A percentile compares a stretch with the other conserved stretches of the same genome.
phyloP scores from a whole-genome alignment of 1,140 invertebrate species.

The Diuraphis noxia region DNA sequence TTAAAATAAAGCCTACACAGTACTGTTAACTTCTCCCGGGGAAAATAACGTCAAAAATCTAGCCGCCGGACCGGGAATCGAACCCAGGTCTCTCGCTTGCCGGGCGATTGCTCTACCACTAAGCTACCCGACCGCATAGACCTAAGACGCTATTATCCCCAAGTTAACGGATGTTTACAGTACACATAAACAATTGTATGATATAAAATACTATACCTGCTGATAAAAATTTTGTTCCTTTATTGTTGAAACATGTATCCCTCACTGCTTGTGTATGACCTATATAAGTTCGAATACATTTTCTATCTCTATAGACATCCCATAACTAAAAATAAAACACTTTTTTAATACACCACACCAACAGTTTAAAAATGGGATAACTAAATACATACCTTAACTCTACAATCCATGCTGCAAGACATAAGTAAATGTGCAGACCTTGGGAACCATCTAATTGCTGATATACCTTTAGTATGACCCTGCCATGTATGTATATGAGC shows the following conservation, averaged over 20 bases:
- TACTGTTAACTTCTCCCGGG: no score
- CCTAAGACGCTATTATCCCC: no score
- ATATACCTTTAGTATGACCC: slow-evolving; percentile 96
- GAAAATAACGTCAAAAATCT: no score
- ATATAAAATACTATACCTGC: slow-evolving; percentile 70
- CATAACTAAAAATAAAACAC: slow-evolving; percentile 71
- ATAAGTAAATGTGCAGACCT: slow-evolving; percentile 91
- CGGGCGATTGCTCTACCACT: no score
- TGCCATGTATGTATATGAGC: slow-evolving; percentile 95
- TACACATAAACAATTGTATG: no score
- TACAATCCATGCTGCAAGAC: slow-evolving; percentile 94
- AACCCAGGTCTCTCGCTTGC: no score
- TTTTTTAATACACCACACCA: neutral
- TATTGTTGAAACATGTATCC: slow-evolving; percentile 95
- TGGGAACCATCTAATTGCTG: slow-evolving; percentile 95
- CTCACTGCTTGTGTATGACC: slow-evolving; percentile 96
- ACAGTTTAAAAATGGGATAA: slow-evolving; percentile 55
- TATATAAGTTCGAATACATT: slow-evolving; percentile 93
- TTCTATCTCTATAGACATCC: slow-evolving; percentile 96
- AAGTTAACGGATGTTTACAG: no score
- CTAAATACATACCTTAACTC: slow-evolving; percentile 76
- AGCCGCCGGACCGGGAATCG: no score
- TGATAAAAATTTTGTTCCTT: slow-evolving; percentile 89
- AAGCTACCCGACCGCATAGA: no score
- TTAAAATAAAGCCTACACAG: neutral